Evolutionary conservation across 1,140 invertebrate genomes (phyloP).

Genomic region (Monomorium pharaonis): DNA sequence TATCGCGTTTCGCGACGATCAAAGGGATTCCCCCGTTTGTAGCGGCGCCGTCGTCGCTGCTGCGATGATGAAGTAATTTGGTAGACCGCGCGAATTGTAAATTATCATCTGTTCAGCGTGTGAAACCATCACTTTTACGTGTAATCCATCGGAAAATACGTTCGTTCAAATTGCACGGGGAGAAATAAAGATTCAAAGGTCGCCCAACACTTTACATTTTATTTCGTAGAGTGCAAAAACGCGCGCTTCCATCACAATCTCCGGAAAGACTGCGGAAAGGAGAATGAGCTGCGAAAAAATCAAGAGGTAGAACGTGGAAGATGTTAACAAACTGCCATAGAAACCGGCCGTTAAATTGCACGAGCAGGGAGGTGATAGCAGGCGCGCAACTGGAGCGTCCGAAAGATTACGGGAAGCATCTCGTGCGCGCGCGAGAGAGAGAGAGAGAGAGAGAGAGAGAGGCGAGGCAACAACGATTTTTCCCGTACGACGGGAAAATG

Average conservation of each 20-base stretch:
- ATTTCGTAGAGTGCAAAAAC: not conserved
- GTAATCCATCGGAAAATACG: not conserved
- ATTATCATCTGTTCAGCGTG: not conserved
- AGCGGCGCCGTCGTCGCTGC: no score
- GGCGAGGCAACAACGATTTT: conserved; percentile 14
- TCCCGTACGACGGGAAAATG: conserved; percentile 40
- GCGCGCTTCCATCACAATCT: not conserved
- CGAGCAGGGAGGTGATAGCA: conserved; percentile 13
- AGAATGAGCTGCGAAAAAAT: conserved; percentile 2
- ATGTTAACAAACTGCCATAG: conserved; percentile 42
- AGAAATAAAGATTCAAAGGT: not conserved
- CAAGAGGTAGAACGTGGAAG: not conserved
- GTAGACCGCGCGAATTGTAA: not conserved
- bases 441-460: no score
- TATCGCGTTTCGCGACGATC: not conserved
- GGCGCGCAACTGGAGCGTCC: conserved; percentile 7
- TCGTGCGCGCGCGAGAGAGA: no score
- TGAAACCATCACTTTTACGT: not conserved
- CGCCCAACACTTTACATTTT: not conserved
- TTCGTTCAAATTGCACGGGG: not conserved
- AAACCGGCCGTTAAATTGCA: conserved; percentile 23
- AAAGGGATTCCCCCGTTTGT: not conserved
- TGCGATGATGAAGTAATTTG: conserved; percentile 19
- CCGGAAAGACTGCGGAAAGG: not conserved
- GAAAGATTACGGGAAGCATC: conserved; percentile 35